phyloP scores from a whole-genome alignment of 2,113 vertebrate species.

The Stomatorhinus ivindoensis region DNA sequence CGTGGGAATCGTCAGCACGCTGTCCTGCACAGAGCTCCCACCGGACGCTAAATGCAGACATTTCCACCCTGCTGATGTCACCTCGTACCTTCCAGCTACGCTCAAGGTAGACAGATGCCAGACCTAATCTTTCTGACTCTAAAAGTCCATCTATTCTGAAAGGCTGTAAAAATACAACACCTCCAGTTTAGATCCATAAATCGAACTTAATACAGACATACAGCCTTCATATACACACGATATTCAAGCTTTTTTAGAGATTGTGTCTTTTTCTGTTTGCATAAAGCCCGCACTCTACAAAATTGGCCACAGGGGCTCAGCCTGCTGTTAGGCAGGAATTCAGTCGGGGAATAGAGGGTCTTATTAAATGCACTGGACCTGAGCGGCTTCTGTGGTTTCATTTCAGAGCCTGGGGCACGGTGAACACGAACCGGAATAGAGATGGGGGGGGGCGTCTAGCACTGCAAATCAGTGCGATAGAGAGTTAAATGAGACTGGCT shows the following conservation, averaged over 20 bases:
- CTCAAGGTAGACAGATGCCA: neutral
- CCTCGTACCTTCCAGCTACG: neutral
- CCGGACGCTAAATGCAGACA: neutral
- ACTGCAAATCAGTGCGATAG: neutral
- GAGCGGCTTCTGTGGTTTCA: conserved; percentile 16
- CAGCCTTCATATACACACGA: neutral
- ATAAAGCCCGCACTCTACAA: conserved; percentile 9
- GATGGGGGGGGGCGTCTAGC: neutral
- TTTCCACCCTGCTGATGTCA: neutral
- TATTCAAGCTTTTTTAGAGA: neutral
- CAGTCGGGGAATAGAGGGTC: conserved; percentile 9
- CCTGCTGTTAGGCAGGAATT: neutral
- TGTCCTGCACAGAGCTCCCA: neutral
- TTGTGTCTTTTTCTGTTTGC: neutral
- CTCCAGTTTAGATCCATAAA: conserved; percentile 19
- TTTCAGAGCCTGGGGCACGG: conserved; percentile 11
- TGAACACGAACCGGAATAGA: neutral
- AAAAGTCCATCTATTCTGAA: neutral
- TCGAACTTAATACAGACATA: conserved; percentile 14
- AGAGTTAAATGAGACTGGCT: neutral
- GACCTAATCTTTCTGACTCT: neutral
- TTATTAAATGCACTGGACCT: conserved; percentile 27
- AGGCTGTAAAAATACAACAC: neutral
- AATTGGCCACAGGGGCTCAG: neutral
- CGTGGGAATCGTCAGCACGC: neutral